These are phyloP conservation scores for Caenorhabditis latens DNA, from an alignment of 1,140 invertebrate species.

Conservation along the genomic window DNA sequence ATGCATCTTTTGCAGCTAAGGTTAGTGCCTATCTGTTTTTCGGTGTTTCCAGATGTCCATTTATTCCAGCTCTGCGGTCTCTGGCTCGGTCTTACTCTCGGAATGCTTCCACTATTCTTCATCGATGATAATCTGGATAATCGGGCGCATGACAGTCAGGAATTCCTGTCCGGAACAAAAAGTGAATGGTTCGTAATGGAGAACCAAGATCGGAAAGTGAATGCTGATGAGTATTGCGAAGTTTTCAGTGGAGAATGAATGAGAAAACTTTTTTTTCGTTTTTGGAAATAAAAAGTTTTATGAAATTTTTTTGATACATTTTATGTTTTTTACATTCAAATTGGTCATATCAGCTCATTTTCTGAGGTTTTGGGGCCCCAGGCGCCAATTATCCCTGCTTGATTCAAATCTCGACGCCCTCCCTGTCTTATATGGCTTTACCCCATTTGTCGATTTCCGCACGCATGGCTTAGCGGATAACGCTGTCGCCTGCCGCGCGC, in stretches of 20 bases:
- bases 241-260: conserved; percentile 8
- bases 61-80: conserved; percentile 3
- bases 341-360: too few relatives aligned
- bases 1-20: background rate
- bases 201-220: background rate
- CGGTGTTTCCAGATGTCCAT: background rate
- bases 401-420: too few relatives aligned
- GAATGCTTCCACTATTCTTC: conserved; percentile 48
- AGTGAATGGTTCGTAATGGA: conserved; percentile 32
- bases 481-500: too few relatives aligned
- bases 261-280: background rate
- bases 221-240: conserved; percentile 29
- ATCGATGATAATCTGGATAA: conserved; percentile 30
- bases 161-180: conserved; percentile 18
- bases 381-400: too few relatives aligned
- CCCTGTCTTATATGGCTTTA: too few relatives aligned
- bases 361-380: too few relatives aligned
- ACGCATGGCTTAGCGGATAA: too few relatives aligned
- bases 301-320: too few relatives aligned
- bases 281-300: too few relatives aligned
- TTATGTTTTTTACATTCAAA: too few relatives aligned
- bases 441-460: too few relatives aligned
- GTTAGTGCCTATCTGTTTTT: background rate
- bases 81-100: conserved; percentile 11
- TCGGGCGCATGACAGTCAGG: background rate